Percentiles rank a stretch among this genome's conserved stretches.
Conservation (phyloP, 2,888 invertebrate species). For the Pristionchus exspectatus region DNA sequence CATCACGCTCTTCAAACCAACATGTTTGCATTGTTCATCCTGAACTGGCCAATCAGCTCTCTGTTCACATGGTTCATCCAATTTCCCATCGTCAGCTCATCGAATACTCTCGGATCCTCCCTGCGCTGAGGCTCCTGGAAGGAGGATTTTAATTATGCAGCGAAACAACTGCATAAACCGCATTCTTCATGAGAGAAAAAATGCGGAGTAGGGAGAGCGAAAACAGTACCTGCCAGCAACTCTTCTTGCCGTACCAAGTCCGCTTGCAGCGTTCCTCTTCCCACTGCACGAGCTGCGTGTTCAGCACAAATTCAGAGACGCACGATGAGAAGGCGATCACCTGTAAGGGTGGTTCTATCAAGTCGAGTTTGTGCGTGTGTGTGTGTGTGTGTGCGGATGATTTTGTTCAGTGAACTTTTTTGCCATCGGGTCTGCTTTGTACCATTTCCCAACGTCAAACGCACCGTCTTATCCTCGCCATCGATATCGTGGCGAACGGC, state of each 20-base stretch:
- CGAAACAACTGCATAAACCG: too few species aligned
- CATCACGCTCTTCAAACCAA: constrained; percentile 21
- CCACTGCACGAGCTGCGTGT: constrained; percentile 49
- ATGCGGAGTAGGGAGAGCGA: too few species aligned
- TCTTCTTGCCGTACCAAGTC: constrained; percentile 37
- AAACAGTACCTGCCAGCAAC: constrained; percentile 28
- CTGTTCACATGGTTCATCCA: constrained; percentile 55
- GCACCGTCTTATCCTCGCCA: constrained; percentile 5
- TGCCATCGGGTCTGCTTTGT: too few species aligned
- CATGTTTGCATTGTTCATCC: constrained; percentile 49
- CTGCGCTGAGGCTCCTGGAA: neutral
- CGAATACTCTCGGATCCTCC: constrained; percentile 49
- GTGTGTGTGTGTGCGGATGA: too few species aligned
- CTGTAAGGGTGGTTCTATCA: too few species aligned
- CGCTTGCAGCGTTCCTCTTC: constrained; percentile 52
- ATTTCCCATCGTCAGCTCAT: constrained; percentile 36
- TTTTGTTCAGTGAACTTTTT: too few species aligned
- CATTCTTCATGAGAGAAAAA: too few species aligned
- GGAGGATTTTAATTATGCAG: neutral
- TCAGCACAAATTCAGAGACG: constrained; percentile 51
- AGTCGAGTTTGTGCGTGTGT: too few species aligned
- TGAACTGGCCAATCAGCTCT: constrained; percentile 41
- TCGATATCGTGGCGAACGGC: constrained; percentile 40
- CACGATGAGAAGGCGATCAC: constrained; percentile 49
- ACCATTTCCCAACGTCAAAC: too few species aligned